Evolutionary conservation across 2,888 invertebrate genomes (phyloP).

Genomic region (Phaedon cochleariae): DNA sequence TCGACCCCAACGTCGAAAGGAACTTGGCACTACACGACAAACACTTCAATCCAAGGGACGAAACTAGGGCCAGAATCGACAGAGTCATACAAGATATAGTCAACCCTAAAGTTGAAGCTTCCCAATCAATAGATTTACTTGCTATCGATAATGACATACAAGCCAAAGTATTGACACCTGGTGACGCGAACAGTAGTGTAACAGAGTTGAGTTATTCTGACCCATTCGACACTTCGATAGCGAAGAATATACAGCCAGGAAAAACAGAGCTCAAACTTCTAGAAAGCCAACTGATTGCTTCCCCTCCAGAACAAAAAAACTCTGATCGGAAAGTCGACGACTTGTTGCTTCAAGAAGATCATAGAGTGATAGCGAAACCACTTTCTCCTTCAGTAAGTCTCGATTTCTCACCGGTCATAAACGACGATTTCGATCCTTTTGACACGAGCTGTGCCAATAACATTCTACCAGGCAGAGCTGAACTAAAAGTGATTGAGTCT

Average conservation of each 20-base stretch:
- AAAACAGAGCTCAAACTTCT: slow-evolving; percentile 81
- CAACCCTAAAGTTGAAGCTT: slow-evolving; percentile 45
- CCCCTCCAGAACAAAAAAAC: slow-evolving; percentile 49
- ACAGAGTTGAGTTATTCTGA: slow-evolving; percentile 67
- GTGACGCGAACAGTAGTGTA: slow-evolving; percentile 57
- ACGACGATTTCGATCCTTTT: slow-evolving; percentile 77
- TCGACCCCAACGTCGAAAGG: slow-evolving; percentile 49
- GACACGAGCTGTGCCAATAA: slow-evolving; percentile 83
- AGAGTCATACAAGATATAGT: slow-evolving; percentile 61
- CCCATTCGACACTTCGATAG: slow-evolving; percentile 90
- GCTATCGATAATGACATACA: slow-evolving; percentile 69
- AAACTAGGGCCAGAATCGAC: slow-evolving; percentile 52
- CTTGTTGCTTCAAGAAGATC: slow-evolving; percentile 53
- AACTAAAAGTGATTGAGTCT: slow-evolving; percentile 79
- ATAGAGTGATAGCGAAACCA: slow-evolving; percentile 56
- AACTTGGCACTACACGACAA: slow-evolving; percentile 71
- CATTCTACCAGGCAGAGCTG: slow-evolving; percentile 79
- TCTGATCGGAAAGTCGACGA: slow-evolving; percentile 39
- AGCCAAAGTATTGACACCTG: slow-evolving; percentile 76
- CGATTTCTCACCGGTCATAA: slow-evolving; percentile 61
- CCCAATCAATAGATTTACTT: slow-evolving; percentile 58
- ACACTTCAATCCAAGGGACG: slow-evolving; percentile 68
- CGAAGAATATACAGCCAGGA: slow-evolving; percentile 77
- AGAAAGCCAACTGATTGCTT: slow-evolving; percentile 76
- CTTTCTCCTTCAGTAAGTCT: slow-evolving; percentile 57